Evolutionary conservation across 2,888 invertebrate species (phyloP), one percentile per base, ranked within the genome.

Genomic region (Hypselothyrea guttata): DNA sequence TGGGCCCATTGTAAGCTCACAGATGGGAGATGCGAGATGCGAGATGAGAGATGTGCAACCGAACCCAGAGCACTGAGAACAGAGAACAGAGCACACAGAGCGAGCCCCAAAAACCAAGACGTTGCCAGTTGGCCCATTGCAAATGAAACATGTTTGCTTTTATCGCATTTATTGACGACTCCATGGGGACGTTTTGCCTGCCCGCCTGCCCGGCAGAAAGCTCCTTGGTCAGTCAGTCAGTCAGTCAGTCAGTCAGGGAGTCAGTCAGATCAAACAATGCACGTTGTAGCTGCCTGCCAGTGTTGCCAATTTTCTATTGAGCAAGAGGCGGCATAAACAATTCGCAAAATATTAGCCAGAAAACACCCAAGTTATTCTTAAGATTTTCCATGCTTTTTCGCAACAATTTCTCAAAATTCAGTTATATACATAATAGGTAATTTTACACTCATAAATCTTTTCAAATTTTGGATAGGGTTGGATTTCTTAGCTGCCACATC

Each of bases 91-190:
- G n/a, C n/a, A n/a, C n/a, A n/a, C n/a, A 42, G 44, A 15, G 4
- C n/a, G n/a, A n/a, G n/a, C n/a, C n/a, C n/a, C n/a, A n/a, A n/a
- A n/a, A 9, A 28, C 55, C 31, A 30, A 12, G 37, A 30, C 28
- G 2, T 11, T 38, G 65, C 35, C 30, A 22, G 2, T 11, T 38
- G 65, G 33, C 30, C 59, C 69, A 59, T 54, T 76, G 79, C 77
- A 81, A 84, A 79, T 84, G 82, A 81, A 83, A 85, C 82, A 83
- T 85, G 84, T 73, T 79, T 83, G 84, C 77, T 66, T 85, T 85
- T 83, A 85, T 83, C 85, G 82, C 73, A 85, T 85, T 84, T 83
- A 83, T 83, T 83, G 85, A 83, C 85, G 82, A 81, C 82, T 83
- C 82, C 82, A 62, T 56, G 66, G 82, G 82, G 82, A 83, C 78